Evolutionary conservation across 2,113 vertebrate genomes (phyloP).

Genomic region (Siniperca chuatsi): DNA sequence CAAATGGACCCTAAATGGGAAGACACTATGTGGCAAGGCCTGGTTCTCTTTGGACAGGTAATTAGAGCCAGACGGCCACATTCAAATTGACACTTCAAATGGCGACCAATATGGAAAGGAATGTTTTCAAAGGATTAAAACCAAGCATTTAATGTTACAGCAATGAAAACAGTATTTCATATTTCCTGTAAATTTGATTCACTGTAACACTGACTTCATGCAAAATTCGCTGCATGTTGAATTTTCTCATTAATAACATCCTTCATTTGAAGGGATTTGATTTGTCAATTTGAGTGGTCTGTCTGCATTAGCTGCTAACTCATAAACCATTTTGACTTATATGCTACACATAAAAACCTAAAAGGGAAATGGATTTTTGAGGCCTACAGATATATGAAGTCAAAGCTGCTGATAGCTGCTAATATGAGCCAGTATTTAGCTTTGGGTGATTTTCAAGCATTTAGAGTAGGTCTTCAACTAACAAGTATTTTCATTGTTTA

Average conservation of each 20-base stretch:
- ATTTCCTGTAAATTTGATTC: background rate
- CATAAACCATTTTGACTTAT: background rate
- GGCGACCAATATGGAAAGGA: conserved; percentile 1
- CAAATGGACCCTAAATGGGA: conserved; percentile 42
- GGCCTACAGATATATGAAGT: background rate
- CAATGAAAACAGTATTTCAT: background rate
- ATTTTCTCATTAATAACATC: background rate
- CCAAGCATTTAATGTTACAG: background rate
- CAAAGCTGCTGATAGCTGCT: background rate
- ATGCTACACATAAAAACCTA: background rate
- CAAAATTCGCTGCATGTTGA: background rate
- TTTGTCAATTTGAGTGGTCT: background rate
- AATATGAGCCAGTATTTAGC: background rate
- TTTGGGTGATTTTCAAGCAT: background rate
- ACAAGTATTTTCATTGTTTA: background rate
- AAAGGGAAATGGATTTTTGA: background rate
- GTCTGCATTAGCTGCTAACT: background rate
- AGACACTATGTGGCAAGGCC: conserved; percentile 7
- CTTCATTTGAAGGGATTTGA: conserved; percentile 12
- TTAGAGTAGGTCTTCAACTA: background rate
- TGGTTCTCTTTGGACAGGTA: conserved; percentile 46
- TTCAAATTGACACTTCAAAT: conserved; percentile 43
- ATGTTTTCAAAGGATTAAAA: conserved; percentile 7
- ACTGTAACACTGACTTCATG: background rate
- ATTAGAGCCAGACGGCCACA: conserved; percentile 43